Conservation (phyloP, 2,797 vertebrate genomes). For the Gallinago stenura region DNA sequence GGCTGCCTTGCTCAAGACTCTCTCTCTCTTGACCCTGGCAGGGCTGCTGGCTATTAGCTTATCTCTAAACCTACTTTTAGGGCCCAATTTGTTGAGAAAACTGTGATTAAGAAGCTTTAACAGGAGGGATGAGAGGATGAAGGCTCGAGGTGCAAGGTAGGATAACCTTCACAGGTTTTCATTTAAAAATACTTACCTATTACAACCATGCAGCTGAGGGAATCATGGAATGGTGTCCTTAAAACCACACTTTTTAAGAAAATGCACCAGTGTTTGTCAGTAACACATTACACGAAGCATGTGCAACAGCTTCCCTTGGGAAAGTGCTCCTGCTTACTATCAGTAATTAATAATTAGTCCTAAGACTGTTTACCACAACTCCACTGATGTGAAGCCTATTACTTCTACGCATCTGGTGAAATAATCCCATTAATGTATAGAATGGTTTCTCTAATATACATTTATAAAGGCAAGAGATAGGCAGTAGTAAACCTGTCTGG, state of each 20-base stretch:
- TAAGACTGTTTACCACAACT: neutral
- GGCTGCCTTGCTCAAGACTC: neutral
- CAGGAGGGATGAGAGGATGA: neutral
- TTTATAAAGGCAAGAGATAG: neutral
- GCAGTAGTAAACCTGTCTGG: neutral
- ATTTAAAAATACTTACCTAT: neutral
- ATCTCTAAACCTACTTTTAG: neutral
- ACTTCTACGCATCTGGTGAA: neutral
- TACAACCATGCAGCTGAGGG: neutral
- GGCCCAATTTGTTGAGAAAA: neutral
- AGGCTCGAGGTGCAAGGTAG: neutral
- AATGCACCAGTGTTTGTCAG: neutral
- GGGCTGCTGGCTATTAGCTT: neutral
- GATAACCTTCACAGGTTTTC: neutral
- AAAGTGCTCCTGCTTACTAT: neutral
- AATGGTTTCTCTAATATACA: neutral
- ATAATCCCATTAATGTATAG: neutral
- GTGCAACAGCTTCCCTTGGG: neutral
- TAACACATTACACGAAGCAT: neutral
- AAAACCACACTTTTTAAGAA: neutral
- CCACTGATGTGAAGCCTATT: neutral
- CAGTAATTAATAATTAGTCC: neutral
- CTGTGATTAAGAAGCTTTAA: neutral
- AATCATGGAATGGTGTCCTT: neutral
- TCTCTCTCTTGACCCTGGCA: neutral